phyloP scores from a whole-genome alignment of 2,888 invertebrate genomes.

The Tridacna crocea region DNA sequence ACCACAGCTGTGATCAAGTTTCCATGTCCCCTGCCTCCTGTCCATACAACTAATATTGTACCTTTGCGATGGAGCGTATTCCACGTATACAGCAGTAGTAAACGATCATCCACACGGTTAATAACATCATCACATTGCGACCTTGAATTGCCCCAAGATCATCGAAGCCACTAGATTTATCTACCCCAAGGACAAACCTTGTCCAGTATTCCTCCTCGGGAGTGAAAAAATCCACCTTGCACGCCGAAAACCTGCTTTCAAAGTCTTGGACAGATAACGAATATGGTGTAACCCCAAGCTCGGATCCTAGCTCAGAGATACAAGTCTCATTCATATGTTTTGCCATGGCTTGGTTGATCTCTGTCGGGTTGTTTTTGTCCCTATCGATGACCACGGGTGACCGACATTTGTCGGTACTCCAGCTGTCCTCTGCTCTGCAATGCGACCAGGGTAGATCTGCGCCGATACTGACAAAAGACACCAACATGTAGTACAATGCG shows the following conservation, averaged over 20 bases:
- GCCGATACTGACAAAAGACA: constrained; percentile 43
- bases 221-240: constrained; percentile 11
- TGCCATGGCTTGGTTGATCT: not conserved
- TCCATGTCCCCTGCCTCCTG: too few species aligned
- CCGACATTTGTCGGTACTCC: constrained; percentile 34
- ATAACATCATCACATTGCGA: constrained; percentile 27
- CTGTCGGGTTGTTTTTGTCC: not conserved
- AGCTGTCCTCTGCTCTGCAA: constrained; percentile 21
- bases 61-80: constrained; percentile 41
- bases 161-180: constrained; percentile 26
- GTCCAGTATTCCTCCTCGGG: constrained; percentile 43
- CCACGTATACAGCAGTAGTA: constrained; percentile 42
- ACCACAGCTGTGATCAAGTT: too few species aligned
- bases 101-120: constrained; percentile 36
- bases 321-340: constrained; percentile 16
- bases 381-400: constrained; percentile 8
- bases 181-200: constrained; percentile 29
- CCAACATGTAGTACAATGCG: constrained; percentile 36
- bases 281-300: not conserved
- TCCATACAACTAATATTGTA: too few species aligned
- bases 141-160: constrained; percentile 27
- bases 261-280: not conserved
- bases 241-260: not conserved
- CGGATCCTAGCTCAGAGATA: not conserved
- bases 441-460: constrained; percentile 38